Evolutionary conservation across 2,797 vertebrate genomes (phyloP).

Genomic region (Botia kubotai): DNA sequence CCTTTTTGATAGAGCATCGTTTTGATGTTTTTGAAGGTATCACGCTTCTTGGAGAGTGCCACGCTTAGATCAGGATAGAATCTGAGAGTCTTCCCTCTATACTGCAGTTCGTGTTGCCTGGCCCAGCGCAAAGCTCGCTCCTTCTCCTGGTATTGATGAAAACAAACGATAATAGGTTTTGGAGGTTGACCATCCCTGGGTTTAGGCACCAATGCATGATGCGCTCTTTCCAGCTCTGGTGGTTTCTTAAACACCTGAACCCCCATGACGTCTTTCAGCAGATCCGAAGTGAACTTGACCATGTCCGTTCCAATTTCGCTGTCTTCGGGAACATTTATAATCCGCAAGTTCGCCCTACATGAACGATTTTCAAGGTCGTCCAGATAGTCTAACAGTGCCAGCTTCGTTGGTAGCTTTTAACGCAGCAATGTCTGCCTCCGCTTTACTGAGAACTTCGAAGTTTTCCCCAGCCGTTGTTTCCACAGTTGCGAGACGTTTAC

Average conservation of each 20-base stretch:
- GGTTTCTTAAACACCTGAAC: background rate
- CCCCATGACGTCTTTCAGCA: background rate
- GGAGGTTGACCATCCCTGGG: background rate
- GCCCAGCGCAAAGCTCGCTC: background rate
- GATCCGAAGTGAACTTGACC: background rate
- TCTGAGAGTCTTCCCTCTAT: background rate
- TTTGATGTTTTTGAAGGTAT: too few relatives aligned
- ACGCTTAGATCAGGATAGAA: background rate
- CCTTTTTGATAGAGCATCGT: too few relatives aligned
- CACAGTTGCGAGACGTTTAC: background rate
- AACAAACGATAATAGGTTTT: background rate
- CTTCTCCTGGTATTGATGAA: background rate
- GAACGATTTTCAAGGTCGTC: background rate
- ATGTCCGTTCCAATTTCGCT: background rate
- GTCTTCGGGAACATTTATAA: background rate
- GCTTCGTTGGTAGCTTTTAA: background rate
- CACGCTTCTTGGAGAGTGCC: background rate
- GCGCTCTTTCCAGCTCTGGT: background rate
- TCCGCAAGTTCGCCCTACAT: background rate
- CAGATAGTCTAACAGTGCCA: background rate
- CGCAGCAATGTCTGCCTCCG: too few relatives aligned
- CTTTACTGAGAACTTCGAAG: background rate
- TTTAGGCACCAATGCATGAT: background rate
- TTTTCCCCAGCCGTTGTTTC: background rate
- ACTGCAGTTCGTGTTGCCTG: background rate